phyloP scores from a whole-genome alignment of 2,888 invertebrate genomes.

The Anticlea derivata region DNA sequence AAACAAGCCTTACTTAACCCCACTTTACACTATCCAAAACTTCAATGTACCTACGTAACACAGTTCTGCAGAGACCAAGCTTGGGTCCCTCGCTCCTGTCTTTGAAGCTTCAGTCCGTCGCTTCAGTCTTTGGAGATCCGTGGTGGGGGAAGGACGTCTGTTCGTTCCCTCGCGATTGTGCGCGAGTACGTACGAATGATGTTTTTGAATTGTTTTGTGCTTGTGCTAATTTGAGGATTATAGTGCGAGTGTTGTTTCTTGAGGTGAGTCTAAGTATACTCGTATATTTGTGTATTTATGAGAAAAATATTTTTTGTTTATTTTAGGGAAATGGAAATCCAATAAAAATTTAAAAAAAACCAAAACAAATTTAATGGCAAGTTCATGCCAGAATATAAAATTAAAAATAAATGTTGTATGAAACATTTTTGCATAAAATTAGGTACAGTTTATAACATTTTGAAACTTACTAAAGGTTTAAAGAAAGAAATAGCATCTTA shows the following conservation, averaged over 20 bases:
- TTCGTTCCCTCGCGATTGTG: neutral
- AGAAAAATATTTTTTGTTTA: too few species aligned
- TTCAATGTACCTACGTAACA: slow-evolving; percentile 10
- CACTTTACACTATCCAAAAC: slow-evolving; percentile 13
- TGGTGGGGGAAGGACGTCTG: slow-evolving; percentile 7
- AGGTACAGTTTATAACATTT: too few species aligned
- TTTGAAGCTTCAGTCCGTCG: neutral
- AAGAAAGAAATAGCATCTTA: too few species aligned
- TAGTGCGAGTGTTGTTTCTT: slow-evolving; percentile 2
- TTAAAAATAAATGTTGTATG: too few species aligned
- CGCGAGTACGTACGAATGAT: slow-evolving; percentile 17
- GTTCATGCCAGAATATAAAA: too few species aligned
- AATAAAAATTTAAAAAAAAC: too few species aligned
- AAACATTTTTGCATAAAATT: too few species aligned
- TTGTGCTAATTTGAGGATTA: slow-evolving; percentile 21
- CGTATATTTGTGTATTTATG: neutral
- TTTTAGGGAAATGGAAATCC: too few species aligned
- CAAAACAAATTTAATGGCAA: too few species aligned
- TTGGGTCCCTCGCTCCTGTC: neutral
- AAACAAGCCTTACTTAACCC: slow-evolving; percentile 15
- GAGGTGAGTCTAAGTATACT: slow-evolving; percentile 16
- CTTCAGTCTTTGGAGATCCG: slow-evolving; percentile 9
- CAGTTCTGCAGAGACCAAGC: neutral
- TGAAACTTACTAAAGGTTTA: too few species aligned
- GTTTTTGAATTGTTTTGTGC: slow-evolving; percentile 15